phyloP scores from a whole-genome alignment of 2,797 vertebrate species.

The Anableps anableps region DNA sequence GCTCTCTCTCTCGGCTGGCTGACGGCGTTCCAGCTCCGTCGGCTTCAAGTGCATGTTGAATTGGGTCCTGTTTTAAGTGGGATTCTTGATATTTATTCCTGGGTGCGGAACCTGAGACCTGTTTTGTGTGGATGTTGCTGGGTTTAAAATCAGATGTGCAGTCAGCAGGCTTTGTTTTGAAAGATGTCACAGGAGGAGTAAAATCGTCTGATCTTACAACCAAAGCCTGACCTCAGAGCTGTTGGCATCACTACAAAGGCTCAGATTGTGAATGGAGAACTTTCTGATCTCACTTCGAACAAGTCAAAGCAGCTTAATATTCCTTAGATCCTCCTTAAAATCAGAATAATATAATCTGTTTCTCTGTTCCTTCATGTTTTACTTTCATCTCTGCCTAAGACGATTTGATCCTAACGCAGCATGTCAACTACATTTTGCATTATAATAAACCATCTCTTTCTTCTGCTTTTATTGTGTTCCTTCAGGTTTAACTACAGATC shows the following conservation, averaged over 20 bases:
- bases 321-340: slow-evolving; percentile 36
- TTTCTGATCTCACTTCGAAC: slow-evolving; percentile 38
- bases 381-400: not conserved
- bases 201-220: slow-evolving; percentile 31
- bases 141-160: slow-evolving; percentile 29
- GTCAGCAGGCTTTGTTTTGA: slow-evolving; percentile 45
- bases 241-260: slow-evolving; percentile 52
- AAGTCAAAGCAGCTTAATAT: slow-evolving; percentile 25
- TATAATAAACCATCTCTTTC: not conserved
- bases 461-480: slow-evolving; percentile 24
- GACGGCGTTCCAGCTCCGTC: slow-evolving; percentile 54
- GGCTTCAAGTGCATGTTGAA: slow-evolving; percentile 37
- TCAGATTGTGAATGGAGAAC: slow-evolving; percentile 30
- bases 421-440: not conserved
- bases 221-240: slow-evolving; percentile 42
- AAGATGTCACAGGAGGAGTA: slow-evolving; percentile 23
- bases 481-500: slow-evolving; percentile 98
- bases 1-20: slow-evolving; percentile 62
- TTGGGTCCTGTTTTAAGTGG: slow-evolving; percentile 40
- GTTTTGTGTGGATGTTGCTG: slow-evolving; percentile 33
- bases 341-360: slow-evolving; percentile 45
- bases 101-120: not conserved
- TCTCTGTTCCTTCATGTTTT: not conserved
- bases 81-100: slow-evolving; percentile 46
- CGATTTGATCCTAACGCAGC: not conserved